These are phyloP conservation scores for Metalampra italica DNA, from an alignment of 2,888 invertebrate genomes.

Conservation along the genomic window DNA sequence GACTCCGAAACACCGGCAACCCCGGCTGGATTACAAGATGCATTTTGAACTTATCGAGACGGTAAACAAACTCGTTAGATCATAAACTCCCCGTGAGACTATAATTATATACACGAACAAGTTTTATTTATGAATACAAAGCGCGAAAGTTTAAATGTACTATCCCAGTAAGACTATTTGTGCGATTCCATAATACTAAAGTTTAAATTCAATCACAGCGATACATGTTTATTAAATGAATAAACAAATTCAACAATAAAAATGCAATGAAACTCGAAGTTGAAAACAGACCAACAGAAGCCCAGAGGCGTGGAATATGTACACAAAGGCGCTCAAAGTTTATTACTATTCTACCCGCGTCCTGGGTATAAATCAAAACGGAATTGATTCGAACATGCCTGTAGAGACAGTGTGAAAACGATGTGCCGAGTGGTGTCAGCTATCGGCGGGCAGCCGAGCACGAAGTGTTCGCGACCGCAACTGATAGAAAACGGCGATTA, in stretches of 20 bases:
- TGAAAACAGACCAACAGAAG: neutral
- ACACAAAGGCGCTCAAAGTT: too few relatives aligned
- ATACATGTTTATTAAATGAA: neutral
- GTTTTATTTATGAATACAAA: too few relatives aligned
- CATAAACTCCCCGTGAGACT: too few relatives aligned
- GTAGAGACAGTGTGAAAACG: slow-evolving; percentile 32
- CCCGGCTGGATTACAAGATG: neutral
- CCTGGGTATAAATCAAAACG: neutral
- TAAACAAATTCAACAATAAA: neutral
- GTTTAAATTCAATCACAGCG: neutral
- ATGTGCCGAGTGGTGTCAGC: slow-evolving; percentile 33
- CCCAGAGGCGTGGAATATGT: too few relatives aligned
- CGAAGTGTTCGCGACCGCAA: slow-evolving; percentile 68
- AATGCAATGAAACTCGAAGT: neutral
- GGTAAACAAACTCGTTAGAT: too few relatives aligned
- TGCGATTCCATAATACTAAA: too few relatives aligned
- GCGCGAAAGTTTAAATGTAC: too few relatives aligned
- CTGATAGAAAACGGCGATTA: slow-evolving; percentile 75
- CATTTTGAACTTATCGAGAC: neutral
- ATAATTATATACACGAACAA: too few relatives aligned
- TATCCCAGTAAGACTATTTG: too few relatives aligned
- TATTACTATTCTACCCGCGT: neutral
- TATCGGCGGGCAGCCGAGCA: slow-evolving; percentile 54
- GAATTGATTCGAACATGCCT: slow-evolving; percentile 3
- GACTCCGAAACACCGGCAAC: neutral